These are phyloP conservation scores for Nomada fucata DNA, from an alignment of 2,888 invertebrate genomes.

Conservation along the genomic window DNA sequence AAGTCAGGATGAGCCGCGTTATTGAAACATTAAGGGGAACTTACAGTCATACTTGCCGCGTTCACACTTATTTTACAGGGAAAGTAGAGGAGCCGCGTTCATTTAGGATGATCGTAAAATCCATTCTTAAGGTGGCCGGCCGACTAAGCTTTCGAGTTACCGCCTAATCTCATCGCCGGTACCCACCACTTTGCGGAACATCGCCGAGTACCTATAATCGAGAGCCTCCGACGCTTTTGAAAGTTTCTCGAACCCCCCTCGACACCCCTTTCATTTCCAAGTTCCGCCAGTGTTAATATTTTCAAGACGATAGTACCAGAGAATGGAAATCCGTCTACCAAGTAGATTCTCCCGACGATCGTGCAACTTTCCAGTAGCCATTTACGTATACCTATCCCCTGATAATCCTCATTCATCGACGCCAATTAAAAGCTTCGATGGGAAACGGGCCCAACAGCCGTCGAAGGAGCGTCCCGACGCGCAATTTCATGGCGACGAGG, in stretches of 20 bases:
- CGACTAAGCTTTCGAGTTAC: slow-evolving; percentile 65
- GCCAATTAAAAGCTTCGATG: too few relatives aligned
- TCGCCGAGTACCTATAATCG: slow-evolving; percentile 51
- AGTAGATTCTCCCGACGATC: neutral
- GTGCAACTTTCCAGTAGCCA: neutral
- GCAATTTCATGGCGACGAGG: neutral
- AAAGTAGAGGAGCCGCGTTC: slow-evolving; percentile 54
- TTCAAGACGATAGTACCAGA: neutral
- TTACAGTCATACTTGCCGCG: slow-evolving; percentile 28
- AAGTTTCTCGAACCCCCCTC: slow-evolving; percentile 10
- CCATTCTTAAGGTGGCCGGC: slow-evolving; percentile 64
- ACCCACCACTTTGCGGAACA: slow-evolving; percentile 49
- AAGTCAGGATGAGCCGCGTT: slow-evolving; percentile 17
- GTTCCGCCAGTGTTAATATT: slow-evolving; percentile 30
- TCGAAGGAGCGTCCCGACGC: neutral
- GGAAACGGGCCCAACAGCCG: too few relatives aligned
- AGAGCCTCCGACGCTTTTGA: slow-evolving; percentile 22
- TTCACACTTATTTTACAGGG: slow-evolving; percentile 33
- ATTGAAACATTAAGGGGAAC: slow-evolving; percentile 52
- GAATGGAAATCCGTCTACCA: neutral
- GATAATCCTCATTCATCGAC: too few relatives aligned
- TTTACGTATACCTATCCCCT: too few relatives aligned
- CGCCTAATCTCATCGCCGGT: slow-evolving; percentile 54
- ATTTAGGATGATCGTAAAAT: slow-evolving; percentile 62
- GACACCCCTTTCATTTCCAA: neutral